Base-by-base conservation (phyloP, 1,140 invertebrate species). In the Ridgeia piscesae region DNA sequence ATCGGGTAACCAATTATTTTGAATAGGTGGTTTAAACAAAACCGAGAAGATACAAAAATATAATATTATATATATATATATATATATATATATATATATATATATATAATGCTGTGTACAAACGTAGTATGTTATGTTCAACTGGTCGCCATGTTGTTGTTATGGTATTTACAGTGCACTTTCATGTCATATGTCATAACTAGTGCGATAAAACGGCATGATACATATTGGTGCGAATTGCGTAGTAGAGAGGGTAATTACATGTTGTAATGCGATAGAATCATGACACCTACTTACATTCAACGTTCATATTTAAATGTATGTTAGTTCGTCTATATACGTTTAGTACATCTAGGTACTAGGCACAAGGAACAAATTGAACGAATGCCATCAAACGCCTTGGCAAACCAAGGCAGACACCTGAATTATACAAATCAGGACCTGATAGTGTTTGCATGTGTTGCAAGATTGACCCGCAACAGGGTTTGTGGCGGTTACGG, bases 31-130 rank as follows among this genome's bases (percentile, higher is more conserved):
- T 90, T 90, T 31, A n/a, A n/a, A n/a, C n/a, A n/a, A n/a, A n/a
- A n/a, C n/a, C 17, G 33, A 90, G 17, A 34, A 17, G 31, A 89
- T 35, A 34, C 6, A 14, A 33, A 27, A 90, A 33, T 21, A 6
- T 33, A 34, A 1, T 90, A 33, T 21, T 90, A 9, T 90, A 89
- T 90, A 90, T 90, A 90, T 90, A 90, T 90, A 90, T n/a, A 90
- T n/a, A 90, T n/a, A 90, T n/a, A 90, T 90, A 90, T 90, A 90
- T 90, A n/a, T 9, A 9, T 90, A 90, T 42, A 4, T 42, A 42
- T 6, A 42, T 11, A 11, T 42, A 4, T n/a, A n/a, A n/a, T n/a
- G n/a, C n/a, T n/a, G n/a, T n/a, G n/a, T n/a, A n/a, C n/a, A n/a
- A n/a, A n/a, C n/a, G n/a, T n/a, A n/a, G n/a, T n/a, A n/a, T n/a